Conservation (phyloP, 1,140 invertebrate species). For the Drosophila pruinosa region DNA sequence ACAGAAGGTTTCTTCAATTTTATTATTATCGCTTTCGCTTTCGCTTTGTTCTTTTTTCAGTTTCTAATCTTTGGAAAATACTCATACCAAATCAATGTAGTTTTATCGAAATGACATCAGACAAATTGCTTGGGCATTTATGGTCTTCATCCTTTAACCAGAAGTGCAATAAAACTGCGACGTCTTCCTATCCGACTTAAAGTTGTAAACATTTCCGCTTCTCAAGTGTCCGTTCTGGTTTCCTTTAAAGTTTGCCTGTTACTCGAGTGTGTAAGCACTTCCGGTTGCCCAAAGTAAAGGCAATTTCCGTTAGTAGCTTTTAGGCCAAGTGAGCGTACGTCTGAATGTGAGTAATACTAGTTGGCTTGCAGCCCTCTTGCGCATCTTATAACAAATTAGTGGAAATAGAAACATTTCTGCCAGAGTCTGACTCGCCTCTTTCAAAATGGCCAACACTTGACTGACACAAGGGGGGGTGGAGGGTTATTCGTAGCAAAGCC, state of each 20-base stretch:
- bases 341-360: neutral
- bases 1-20: neutral
- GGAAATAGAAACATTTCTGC: neutral
- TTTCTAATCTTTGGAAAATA: neutral
- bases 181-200: too few relatives aligned
- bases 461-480: neutral
- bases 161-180: conserved; percentile 50
- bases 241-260: conserved; percentile 64
- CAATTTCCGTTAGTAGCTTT: conserved; percentile 54
- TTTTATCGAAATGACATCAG: conserved; percentile 2
- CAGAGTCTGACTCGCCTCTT: neutral
- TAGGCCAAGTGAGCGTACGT: neutral
- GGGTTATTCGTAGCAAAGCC: neutral
- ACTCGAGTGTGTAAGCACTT: conserved; percentile 72
- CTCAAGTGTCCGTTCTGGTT: conserved; percentile 22
- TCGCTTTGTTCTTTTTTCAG: neutral
- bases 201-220: conserved; percentile 23
- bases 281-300: conserved; percentile 54
- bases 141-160: conserved; percentile 44
- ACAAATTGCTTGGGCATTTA: conserved; percentile 27
- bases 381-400: conserved; percentile 26
- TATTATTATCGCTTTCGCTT: neutral
- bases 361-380: neutral
- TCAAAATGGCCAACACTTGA: conserved; percentile 27
- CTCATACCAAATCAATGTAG: neutral